A percentile compares a stretch with the other conserved stretches of the same genome.
Evolutionary conservation across 2,797 vertebrate species (phyloP).

Genomic region (Clarias pachynema): DNA sequence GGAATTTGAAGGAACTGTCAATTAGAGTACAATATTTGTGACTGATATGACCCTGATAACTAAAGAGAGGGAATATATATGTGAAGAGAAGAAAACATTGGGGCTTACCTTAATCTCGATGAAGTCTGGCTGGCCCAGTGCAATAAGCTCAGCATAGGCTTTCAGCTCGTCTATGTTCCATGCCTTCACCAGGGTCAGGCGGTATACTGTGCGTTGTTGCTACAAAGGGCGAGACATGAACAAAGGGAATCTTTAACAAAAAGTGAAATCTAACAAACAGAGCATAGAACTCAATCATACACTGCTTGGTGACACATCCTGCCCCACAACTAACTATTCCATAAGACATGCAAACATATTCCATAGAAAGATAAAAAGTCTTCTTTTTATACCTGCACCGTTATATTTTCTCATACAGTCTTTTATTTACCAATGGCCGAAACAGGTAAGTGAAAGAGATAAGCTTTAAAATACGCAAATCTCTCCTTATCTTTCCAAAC

Average conservation of each 20-base stretch:
- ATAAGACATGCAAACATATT: background rate
- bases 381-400: background rate
- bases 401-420: background rate
- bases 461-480: background rate
- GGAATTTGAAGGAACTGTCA: background rate
- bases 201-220: constrained; percentile 92
- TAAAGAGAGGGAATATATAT: background rate
- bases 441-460: background rate
- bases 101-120: constrained; percentile 89
- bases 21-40: background rate
- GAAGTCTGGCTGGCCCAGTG: constrained; percentile 89
- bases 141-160: constrained; percentile 87
- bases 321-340: background rate
- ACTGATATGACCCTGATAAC: background rate
- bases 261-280: background rate
- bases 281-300: background rate
- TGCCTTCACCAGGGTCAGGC: constrained; percentile 91
- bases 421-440: background rate
- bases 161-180: constrained; percentile 95
- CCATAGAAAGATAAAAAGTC: background rate
- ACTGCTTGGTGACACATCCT: background rate
- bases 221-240: constrained; percentile 59
- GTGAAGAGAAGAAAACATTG: background rate
- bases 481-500: background rate
- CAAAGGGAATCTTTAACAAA: background rate